phyloP scores from a whole-genome alignment of 2,888 invertebrate species.

The Oxytorus armatus region DNA sequence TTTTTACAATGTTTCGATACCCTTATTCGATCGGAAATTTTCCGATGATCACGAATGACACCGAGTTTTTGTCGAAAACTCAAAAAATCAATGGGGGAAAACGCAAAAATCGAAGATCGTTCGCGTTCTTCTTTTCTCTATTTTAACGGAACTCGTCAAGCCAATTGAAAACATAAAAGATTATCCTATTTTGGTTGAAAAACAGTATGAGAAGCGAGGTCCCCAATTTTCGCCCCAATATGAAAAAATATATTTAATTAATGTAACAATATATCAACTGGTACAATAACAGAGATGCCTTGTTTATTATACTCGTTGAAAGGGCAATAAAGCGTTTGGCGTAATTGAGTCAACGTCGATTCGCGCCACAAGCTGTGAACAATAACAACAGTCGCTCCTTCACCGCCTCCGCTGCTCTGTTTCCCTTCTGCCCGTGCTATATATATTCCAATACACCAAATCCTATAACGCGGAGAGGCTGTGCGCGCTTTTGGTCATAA shows the following conservation, averaged over 20 bases:
- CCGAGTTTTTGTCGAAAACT: too few relatives aligned
- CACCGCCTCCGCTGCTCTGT: conserved; percentile 18
- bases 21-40: too few relatives aligned
- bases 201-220: too few relatives aligned
- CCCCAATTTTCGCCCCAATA: neutral
- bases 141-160: too few relatives aligned
- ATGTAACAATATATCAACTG: neutral
- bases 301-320: conserved; percentile 6
- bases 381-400: conserved; percentile 32
- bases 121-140: too few relatives aligned
- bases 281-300: neutral
- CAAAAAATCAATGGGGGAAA: too few relatives aligned
- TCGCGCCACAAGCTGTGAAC: conserved; percentile 34
- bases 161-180: too few relatives aligned
- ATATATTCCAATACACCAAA: conserved; percentile 5
- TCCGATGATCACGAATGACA: too few relatives aligned
- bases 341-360: conserved; percentile 53
- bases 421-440: neutral
- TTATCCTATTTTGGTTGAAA: too few relatives aligned
- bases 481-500: conserved; percentile 44
- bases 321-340: conserved; percentile 47
- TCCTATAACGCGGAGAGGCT: conserved; percentile 46
- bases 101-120: too few relatives aligned
- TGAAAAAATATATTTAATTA: neutral
- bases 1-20: too few relatives aligned